Evolutionary conservation across 2,113 vertebrate genomes (phyloP).

Genomic region (Ptilonorhynchus violaceus): DNA sequence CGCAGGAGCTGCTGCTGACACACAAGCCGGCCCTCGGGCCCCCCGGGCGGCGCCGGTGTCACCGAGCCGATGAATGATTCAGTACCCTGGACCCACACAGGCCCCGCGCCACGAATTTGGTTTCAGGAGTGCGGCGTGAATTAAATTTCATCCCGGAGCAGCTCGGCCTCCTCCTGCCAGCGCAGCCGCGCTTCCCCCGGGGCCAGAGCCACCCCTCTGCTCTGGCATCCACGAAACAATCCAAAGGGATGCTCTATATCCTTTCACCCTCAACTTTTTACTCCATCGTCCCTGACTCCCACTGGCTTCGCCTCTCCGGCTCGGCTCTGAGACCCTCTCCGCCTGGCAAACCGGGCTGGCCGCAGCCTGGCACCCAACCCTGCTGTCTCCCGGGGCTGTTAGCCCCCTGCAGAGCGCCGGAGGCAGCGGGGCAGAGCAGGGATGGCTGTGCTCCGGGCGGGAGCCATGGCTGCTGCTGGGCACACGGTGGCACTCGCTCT

Average conservation of each 20-base stretch:
- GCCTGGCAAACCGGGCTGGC: neutral
- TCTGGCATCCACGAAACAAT: neutral
- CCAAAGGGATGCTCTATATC: neutral
- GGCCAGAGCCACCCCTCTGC: neutral
- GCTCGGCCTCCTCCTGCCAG: neutral
- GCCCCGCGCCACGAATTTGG: accelerated
- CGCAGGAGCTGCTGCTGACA: neutral
- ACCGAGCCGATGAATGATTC: accelerated
- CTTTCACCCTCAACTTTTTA: neutral
- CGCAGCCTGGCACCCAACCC: accelerated
- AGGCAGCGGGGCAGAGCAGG: neutral
- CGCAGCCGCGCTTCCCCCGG: accelerated
- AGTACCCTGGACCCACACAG: accelerated
- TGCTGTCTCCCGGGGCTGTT: neutral
- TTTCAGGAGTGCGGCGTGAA: neutral
- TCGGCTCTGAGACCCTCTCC: neutral
- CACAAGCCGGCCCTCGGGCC: accelerated
- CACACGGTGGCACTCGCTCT: conserved; percentile 52
- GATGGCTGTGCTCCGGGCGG: accelerated
- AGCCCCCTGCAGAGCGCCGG: accelerated
- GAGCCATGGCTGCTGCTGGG: neutral
- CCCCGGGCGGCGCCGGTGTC: neutral
- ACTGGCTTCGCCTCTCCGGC: neutral
- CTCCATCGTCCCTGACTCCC: accelerated
- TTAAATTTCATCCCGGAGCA: neutral